Evolutionary conservation across 2,797 vertebrate species (phyloP), one percentile per base, ranked within the genome.

Genomic region (Pterois miles): DNA sequence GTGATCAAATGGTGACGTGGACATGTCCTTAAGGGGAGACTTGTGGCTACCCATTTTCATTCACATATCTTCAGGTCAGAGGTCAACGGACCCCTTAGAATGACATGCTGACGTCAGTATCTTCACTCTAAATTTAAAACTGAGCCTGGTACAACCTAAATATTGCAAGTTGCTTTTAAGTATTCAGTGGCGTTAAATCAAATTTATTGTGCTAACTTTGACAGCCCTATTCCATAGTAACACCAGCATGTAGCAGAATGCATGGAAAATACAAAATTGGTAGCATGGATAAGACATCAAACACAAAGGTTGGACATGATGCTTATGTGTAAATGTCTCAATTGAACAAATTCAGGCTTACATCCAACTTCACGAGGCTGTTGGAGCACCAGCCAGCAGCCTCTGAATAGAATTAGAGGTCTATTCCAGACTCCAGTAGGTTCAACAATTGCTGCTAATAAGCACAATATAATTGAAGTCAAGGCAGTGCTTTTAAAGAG

Each of bases 401-500:
- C 23, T 67, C 52, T 0, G 1, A 68, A 33, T 8, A 27, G 3
- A 76, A 50, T 25, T 11, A 60, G 8, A 57, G n/a, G 20, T 84
- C 31, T 52, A 50, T 76, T 65, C 20, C 33, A 31, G 48, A 54
- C 57, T 78, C 4, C 33, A 34, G 33, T 31, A 27, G 6, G 7
- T 64, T 80, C 52, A 83, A 56, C 0, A 12, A 76, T 52, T 57
- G 62, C 52, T 59, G 23, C 78, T 69, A 73, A 77, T 52, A 64
- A 43, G 18, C 34, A 65, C 18, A 23, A 31, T 16, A 22, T 73
- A 84, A 82, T 60, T 76, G 52, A 73, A 73, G 29, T 60, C 50
- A 84, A 65, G 60, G n/a, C 31, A 29, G 48, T 66, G 62, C 84
- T 83, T 78, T 82, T 43, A 76, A 84, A 82, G 46, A 68, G 53